Percentiles rank a stretch among this genome's conserved stretches.
These are phyloP conservation scores for Ectemnius continuus DNA, from an alignment of 2,888 invertebrate species.

Conservation along the genomic window DNA sequence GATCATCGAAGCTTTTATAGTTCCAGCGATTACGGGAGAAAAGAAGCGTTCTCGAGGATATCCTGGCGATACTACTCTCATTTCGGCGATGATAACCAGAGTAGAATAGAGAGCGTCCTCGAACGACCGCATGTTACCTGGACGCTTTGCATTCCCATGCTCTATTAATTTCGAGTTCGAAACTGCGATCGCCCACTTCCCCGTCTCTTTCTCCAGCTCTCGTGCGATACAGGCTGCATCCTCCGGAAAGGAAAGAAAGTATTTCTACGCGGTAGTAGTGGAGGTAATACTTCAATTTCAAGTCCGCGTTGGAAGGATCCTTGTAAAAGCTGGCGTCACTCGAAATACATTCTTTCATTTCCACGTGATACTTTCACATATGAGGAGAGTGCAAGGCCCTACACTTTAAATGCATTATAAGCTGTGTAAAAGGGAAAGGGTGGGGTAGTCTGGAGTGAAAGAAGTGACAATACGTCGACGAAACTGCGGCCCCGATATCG, in stretches of 20 bases:
- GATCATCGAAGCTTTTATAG: no score
- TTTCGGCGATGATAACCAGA: no score
- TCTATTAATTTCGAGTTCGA: constrained; percentile 37
- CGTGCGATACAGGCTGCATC: no score
- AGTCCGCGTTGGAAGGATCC: no score
- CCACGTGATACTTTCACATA: background rate
- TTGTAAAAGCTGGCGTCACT: no score
- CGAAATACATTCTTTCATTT: background rate
- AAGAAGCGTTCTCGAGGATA: background rate
- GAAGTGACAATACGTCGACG: constrained; percentile 6
- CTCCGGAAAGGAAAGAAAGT: background rate
- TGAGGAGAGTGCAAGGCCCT: background rate
- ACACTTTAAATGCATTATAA: constrained; percentile 1
- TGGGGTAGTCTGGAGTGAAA: background rate
- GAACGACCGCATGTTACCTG: background rate
- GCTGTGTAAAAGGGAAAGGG: background rate
- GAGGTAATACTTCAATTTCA: no score
- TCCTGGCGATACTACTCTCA: background rate
- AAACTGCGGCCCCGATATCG: background rate
- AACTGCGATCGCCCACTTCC: constrained; percentile 20
- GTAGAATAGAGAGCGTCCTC: no score
- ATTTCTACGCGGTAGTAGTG: no score
- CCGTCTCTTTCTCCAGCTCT: constrained; percentile 23
- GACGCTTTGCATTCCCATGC: constrained; percentile 33
- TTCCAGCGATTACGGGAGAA: background rate